Evolutionary conservation across 2,888 invertebrate genomes (phyloP).

Genomic region (Spilarctia lutea): DNA sequence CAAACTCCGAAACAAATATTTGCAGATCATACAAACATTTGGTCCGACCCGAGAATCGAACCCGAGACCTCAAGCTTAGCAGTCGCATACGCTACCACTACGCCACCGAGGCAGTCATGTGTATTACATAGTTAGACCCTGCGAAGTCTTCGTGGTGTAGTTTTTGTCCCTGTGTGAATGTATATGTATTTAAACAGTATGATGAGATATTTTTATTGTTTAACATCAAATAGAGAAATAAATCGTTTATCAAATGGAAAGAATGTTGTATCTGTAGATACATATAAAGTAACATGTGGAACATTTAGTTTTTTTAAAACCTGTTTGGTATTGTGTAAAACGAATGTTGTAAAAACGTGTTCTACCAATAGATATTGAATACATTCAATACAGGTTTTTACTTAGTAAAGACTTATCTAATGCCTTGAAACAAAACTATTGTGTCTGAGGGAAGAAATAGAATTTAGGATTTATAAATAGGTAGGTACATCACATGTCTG

Average conservation of each 20-base stretch:
- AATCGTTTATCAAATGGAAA: background rate
- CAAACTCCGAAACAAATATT: too few species aligned
- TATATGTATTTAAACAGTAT: too few species aligned
- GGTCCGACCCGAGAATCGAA: too few species aligned
- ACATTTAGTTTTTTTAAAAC: constrained; percentile 7
- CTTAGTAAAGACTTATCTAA: background rate
- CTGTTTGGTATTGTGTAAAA: constrained; percentile 8
- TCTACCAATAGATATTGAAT: background rate
- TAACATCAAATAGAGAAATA: background rate
- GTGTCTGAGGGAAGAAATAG: background rate
- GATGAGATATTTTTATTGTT: background rate
- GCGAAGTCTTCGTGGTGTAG: too few species aligned
- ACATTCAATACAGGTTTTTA: background rate
- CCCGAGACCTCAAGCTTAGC: too few species aligned
- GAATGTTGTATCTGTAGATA: background rate
- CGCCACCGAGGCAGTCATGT: too few species aligned
- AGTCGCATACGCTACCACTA: too few species aligned
- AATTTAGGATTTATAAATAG: background rate
- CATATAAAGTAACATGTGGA: background rate
- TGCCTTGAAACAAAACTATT: background rate
- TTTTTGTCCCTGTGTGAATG: too few species aligned
- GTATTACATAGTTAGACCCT: too few species aligned
- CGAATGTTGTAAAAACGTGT: constrained; percentile 7
- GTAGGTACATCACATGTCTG: too few species aligned
- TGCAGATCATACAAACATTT: too few species aligned